A percentile compares a stretch with the other conserved stretches of the same genome.
Conservation (phyloP, 2,888 invertebrate species). For the Notodonta dromedarius region DNA sequence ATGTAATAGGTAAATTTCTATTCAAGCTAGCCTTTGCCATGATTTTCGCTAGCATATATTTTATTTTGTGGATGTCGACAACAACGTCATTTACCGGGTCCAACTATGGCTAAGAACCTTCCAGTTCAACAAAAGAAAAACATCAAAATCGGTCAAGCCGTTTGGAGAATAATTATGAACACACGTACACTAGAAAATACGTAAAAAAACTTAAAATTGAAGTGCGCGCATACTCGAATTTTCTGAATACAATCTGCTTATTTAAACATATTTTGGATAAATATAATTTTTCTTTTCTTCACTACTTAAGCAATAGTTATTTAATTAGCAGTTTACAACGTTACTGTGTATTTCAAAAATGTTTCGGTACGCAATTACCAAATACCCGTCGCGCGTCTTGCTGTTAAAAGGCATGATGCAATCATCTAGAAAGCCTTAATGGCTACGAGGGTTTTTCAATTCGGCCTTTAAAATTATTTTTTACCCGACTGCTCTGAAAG, state of each 20-base stretch:
- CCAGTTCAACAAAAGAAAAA: too few relatives aligned
- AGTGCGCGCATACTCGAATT: background rate
- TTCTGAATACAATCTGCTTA: background rate
- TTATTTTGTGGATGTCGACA: too few relatives aligned
- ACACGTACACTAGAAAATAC: too few relatives aligned
- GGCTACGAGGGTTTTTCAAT: constrained; percentile 2
- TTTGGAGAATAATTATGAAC: too few relatives aligned
- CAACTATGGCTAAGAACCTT: too few relatives aligned
- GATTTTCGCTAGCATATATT: too few relatives aligned
- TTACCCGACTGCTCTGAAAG: background rate
- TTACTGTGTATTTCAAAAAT: constrained; percentile 22
- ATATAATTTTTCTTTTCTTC: background rate
- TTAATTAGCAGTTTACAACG: constrained; percentile 30
- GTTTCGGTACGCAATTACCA: constrained; percentile 18
- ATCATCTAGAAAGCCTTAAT: constrained; percentile 11
- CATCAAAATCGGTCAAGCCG: too few relatives aligned
- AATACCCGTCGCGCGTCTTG: constrained; percentile 14
- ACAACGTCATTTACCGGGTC: too few relatives aligned
- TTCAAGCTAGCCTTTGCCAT: too few relatives aligned
- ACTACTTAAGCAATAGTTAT: constrained; percentile 33
- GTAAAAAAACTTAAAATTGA: background rate
- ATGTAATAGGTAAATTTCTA: too few relatives aligned
- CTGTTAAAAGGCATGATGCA: constrained; percentile 18
- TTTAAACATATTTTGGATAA: background rate
- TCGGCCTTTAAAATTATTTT: background rate